Conservation (phyloP, 2,113 vertebrate species). For the Mesocricetus auratus region DNA sequence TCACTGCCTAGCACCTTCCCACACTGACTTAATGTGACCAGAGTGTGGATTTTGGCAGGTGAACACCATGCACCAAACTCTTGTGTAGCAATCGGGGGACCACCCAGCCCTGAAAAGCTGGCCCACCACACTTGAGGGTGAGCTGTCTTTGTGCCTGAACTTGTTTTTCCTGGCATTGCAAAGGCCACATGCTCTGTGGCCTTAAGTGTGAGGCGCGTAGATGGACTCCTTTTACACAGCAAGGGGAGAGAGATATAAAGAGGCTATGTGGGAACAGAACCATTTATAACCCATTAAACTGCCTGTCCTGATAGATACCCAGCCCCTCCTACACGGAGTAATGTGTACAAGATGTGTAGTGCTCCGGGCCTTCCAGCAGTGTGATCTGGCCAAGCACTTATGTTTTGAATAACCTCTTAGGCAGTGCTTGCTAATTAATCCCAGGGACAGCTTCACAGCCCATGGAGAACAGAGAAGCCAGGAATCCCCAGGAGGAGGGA, state of each 20-base stretch:
- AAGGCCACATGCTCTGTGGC: constrained; percentile 39
- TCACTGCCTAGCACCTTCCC: neutral
- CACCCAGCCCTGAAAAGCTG: constrained; percentile 65
- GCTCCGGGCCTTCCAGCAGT: neutral
- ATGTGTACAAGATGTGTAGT: constrained; percentile 73
- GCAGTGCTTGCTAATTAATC: constrained; percentile 67
- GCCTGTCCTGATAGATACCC: constrained; percentile 58
- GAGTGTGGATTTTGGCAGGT: constrained; percentile 31
- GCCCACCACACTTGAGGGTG: constrained; percentile 36
- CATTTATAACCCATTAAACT: constrained; percentile 81
- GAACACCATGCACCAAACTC: neutral
- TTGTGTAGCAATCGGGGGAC: constrained; percentile 61
- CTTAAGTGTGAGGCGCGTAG: neutral
- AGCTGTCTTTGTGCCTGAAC: neutral
- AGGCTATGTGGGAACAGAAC: constrained; percentile 68
- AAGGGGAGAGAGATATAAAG: neutral
- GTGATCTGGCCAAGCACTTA: constrained; percentile 34
- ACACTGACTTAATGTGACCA: neutral
- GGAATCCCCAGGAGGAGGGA: neutral
- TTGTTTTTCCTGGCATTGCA: constrained; percentile 66
- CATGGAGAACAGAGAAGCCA: neutral
- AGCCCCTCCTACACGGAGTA: constrained; percentile 48
- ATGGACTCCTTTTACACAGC: neutral
- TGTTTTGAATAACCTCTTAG: constrained; percentile 62
- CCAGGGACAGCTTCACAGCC: neutral